A percentile compares a stretch with the other conserved stretches of the same genome.
Evolutionary conservation across 30 jellyfish, hydroid and myxozoan species (phyloP).

Genomic region (Rhopilema esculentum): DNA sequence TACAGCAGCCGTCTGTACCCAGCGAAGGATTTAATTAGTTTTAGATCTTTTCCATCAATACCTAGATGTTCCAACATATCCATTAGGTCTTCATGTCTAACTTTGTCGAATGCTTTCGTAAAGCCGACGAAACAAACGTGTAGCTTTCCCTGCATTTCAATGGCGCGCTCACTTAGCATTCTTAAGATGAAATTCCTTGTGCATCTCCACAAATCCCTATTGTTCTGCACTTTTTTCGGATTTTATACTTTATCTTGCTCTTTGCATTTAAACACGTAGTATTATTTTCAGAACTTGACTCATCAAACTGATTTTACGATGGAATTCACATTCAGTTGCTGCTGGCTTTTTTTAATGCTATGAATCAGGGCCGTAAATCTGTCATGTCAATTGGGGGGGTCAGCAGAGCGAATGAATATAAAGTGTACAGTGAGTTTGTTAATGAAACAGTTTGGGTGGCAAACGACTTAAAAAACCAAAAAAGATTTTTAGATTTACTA

Average conservation of each 20-base stretch:
- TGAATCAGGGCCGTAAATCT: no score
- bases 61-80: constrained; percentile 2
- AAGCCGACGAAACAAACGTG: background rate
- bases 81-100: background rate
- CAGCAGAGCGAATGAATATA: no score
- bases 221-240: constrained; percentile 39
- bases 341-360: no score
- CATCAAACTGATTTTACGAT: constrained; percentile 12
- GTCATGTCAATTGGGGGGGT: no score
- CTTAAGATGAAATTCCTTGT: background rate
- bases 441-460: no score
- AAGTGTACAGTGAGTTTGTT: no score
- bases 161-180: constrained; percentile 3
- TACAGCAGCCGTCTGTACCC: no score
- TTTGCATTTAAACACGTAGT: constrained; percentile 16
- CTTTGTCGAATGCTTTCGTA: constrained; percentile 30
- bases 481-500: no score
- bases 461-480: no score
- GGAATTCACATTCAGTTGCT: background rate
- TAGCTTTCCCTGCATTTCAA: constrained; percentile 1
- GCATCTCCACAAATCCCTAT: constrained; percentile 4
- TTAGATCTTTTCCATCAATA: constrained; percentile 27
- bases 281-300: constrained; percentile 14
- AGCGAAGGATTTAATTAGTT: constrained; percentile 9
- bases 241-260: background rate